Evolutionary conservation across 2,888 invertebrate species (phyloP).

Genomic region (Polylopha cassiicola): DNA sequence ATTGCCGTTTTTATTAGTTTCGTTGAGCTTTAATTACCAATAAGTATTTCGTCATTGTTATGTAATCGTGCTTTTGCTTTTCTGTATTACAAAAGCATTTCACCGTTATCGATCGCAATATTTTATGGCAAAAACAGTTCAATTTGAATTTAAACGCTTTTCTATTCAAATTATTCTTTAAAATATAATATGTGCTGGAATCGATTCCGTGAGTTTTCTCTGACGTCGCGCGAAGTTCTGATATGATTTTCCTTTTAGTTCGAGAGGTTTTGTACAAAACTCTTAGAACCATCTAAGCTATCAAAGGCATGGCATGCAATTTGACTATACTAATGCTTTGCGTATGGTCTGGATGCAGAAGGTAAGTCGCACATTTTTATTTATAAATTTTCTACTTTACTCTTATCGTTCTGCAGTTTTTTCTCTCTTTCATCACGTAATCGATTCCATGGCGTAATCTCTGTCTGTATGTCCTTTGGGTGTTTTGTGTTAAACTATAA

Average conservation of each 20-base stretch:
- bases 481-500: constrained; percentile 30
- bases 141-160: constrained; percentile 4
- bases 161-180: not conserved
- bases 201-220: constrained; percentile 56
- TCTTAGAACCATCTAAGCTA: not conserved
- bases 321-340: constrained; percentile 30
- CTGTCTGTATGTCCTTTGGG: constrained; percentile 41
- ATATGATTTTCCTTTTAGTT: not conserved
- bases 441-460: constrained; percentile 66
- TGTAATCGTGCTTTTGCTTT: constrained; percentile 30
- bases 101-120: constrained; percentile 25
- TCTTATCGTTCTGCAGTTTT: constrained; percentile 31
- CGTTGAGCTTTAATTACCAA: constrained; percentile 31
- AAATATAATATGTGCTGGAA: constrained; percentile 52
- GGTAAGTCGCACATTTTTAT: constrained; percentile 55
- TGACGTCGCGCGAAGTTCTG: not conserved
- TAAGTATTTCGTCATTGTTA: constrained; percentile 17
- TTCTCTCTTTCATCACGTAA: constrained; percentile 42
- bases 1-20: constrained; percentile 38
- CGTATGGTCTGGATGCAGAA: constrained; percentile 37
- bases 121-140: constrained; percentile 8
- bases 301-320: constrained; percentile 56
- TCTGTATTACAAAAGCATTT: constrained; percentile 27
- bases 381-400: constrained; percentile 24
- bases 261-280: not conserved